Base-by-base conservation (phyloP, 2,113 vertebrate genomes). In the Sylvietta virens region DNA sequence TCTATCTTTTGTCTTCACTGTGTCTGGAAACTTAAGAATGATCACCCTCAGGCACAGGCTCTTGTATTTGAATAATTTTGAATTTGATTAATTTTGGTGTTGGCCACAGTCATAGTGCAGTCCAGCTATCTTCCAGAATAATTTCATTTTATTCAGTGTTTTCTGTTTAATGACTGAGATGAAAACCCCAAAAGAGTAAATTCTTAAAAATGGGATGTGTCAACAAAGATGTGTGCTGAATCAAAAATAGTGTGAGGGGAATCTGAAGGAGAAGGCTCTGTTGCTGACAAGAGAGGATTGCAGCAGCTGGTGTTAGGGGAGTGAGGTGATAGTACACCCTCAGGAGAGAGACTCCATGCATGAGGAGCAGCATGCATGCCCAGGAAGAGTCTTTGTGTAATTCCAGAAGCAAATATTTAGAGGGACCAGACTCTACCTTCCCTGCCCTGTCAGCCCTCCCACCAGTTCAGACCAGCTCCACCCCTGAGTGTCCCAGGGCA, bases 321-420 rank as follows among this genome's bases (percentile, higher is more conserved):
- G 30, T 48, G 82, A 86, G 69, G 70, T 51, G 60, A 53, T 11
- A 47, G 56, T 7, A 31, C 8, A 54, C 27, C 44, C 61, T 70
- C 30, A 67, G 60, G 77, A 81, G 42, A 86, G 23, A 81, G 28
- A 28, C 23, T 40, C 33, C 10, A 4, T 7, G 39, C 40, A n/a
- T 79, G 61, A 27, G 4, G 69, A 84, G 42, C n/a, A 65, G 40
- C 60, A 72, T 42, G 14, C 33, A n/a, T 11, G 3, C 21, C 45
- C 61, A 51, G 53, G 48, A 79, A 83, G 51, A 42, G 48, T 15
- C 58, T 51, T 7, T 65, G 48, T 31, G 33, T 56, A 82, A 92
- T 82, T 81, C 74, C 78, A 85, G 65, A 71, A 65, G 37, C 48
- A 94, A 95, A 85, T 94, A 81, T 81, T 79, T 86, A 71, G 15